These are phyloP conservation scores for Kryptolebias marmoratus DNA, from an alignment of 2,113 vertebrate genomes.

Conservation along the genomic window DNA sequence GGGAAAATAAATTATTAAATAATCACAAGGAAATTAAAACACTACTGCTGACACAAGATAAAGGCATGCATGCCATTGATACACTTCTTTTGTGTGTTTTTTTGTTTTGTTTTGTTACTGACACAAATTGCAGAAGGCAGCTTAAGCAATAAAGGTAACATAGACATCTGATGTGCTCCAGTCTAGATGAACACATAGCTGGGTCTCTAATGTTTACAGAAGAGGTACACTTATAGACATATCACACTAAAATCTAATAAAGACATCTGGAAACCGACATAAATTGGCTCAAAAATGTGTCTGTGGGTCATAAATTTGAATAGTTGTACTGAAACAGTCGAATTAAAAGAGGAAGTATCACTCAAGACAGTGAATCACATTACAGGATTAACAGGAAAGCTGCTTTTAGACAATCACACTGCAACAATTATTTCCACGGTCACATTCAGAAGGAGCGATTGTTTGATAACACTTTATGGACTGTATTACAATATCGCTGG, in stretches of 20 bases:
- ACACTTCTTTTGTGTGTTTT: slow-evolving; percentile 1
- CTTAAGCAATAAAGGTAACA: slow-evolving; percentile 12
- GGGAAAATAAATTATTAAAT: no score
- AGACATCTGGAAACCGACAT: not conserved
- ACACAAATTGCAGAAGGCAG: slow-evolving; percentile 20
- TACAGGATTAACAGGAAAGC: slow-evolving; percentile 3
- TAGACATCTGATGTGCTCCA: slow-evolving; percentile 13
- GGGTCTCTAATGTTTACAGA: not conserved
- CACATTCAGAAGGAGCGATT: not conserved
- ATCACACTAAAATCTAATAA: slow-evolving; percentile 14
- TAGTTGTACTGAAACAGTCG: slow-evolving; percentile 4
- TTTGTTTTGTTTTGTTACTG: not conserved
- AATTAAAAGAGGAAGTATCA: slow-evolving; percentile 61
- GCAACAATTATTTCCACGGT: not conserved
- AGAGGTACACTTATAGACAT: not conserved
- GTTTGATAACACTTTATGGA: not conserved
- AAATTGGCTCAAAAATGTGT: not conserved
- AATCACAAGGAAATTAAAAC: no score
- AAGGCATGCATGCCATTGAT: not conserved
- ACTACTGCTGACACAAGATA: not conserved
- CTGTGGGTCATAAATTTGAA: not conserved
- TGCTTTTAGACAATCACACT: not conserved
- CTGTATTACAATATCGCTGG: no score
- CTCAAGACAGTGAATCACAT: slow-evolving; percentile 65
- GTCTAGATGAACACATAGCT: not conserved